Conservation (phyloP, 2,113 vertebrate species). For the Turnix velox region DNA sequence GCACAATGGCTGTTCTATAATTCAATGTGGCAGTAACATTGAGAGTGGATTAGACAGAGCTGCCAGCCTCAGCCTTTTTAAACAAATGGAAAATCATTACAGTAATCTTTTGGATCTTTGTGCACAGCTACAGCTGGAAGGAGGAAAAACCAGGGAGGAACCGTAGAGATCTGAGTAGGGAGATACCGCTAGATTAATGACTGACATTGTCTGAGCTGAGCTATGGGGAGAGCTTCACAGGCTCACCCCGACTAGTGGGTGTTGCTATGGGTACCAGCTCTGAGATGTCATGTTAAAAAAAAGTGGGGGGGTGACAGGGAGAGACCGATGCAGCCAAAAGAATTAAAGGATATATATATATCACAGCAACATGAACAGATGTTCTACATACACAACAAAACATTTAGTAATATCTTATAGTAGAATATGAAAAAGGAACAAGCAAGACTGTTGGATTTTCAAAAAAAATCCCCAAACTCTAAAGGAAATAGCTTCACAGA, state of each 20-base stretch:
- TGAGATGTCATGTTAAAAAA: constrained; percentile 61
- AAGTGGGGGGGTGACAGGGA: background rate
- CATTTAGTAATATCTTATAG: background rate
- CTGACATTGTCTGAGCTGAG: constrained; percentile 59
- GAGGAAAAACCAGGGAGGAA: constrained; percentile 51
- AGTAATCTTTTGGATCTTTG: constrained; percentile 64
- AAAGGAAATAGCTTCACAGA: constrained; percentile 10
- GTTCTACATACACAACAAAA: constrained; percentile 8
- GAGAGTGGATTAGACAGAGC: constrained; percentile 63
- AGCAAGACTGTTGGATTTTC: constrained; percentile 27
- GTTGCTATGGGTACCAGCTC: constrained; percentile 79
- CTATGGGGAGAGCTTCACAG: constrained; percentile 27
- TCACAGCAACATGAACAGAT: constrained; percentile 56
- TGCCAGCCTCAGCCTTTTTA: constrained; percentile 63
- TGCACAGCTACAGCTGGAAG: constrained; percentile 51
- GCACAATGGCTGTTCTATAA: constrained; percentile 40
- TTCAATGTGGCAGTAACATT: constrained; percentile 47
- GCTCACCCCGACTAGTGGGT: constrained; percentile 34
- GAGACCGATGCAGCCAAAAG: constrained; percentile 50
- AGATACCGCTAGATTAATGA: constrained; percentile 64
- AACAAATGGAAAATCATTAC: constrained; percentile 72
- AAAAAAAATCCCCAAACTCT: background rate
- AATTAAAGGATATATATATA: constrained; percentile 25
- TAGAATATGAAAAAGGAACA: constrained; percentile 2
- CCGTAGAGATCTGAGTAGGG: constrained; percentile 51